Conservation (phyloP, 2,113 vertebrate species). For the Acrocephalus arundinaceus region DNA sequence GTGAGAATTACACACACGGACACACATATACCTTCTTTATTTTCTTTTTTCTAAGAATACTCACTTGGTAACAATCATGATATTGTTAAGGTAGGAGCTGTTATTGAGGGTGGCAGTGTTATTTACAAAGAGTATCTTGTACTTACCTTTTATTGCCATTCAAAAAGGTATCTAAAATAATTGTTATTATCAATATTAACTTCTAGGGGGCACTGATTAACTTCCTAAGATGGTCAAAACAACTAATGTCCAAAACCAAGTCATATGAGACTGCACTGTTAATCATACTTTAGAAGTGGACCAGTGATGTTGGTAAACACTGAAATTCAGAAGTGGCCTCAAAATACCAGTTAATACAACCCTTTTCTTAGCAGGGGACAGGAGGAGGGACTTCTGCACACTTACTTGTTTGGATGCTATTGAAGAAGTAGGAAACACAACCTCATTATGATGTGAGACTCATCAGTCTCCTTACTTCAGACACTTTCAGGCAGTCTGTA, state of each 20-base stretch:
- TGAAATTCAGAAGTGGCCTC: neutral
- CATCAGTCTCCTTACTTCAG: neutral
- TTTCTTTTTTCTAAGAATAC: fast-evolving
- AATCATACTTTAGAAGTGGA: neutral
- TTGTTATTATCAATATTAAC: neutral
- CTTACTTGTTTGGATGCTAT: neutral
- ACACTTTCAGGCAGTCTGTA: neutral
- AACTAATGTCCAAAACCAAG: neutral
- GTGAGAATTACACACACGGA: neutral
- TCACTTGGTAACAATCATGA: neutral
- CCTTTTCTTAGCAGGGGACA: neutral
- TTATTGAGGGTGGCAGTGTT: neutral
- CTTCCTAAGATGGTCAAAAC: neutral
- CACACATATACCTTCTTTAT: neutral
- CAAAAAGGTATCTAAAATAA: neutral
- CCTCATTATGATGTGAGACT: neutral
- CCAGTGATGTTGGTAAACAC: neutral
- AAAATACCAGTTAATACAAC: neutral
- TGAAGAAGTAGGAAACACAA: neutral
- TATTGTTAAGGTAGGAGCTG: neutral
- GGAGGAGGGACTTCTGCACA: neutral
- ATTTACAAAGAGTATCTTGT: neutral
- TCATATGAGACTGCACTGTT: neutral
- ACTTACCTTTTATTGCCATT: neutral
- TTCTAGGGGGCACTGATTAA: neutral